Evolutionary conservation across 2,888 invertebrate genomes (phyloP).

Genomic region (Sepioteuthis lessoniana): DNA sequence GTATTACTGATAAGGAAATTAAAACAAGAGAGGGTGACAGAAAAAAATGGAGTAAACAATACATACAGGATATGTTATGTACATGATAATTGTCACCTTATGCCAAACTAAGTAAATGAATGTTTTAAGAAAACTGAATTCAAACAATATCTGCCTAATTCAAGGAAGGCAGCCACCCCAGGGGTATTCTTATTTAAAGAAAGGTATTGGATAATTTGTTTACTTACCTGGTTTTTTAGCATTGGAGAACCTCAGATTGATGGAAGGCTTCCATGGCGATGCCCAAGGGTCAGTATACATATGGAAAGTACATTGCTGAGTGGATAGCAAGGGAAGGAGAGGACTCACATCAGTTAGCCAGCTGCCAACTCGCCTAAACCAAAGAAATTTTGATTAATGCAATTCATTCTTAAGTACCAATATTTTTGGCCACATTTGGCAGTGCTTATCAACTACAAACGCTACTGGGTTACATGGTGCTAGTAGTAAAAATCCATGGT

Average conservation of each 20-base stretch:
- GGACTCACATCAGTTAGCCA: constrained; percentile 64
- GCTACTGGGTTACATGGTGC: neutral
- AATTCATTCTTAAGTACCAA: neutral
- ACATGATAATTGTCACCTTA: too few species aligned
- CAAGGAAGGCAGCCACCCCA: too few species aligned
- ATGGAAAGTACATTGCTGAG: constrained; percentile 59
- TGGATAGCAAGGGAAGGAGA: constrained; percentile 59
- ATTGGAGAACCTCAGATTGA: constrained; percentile 59
- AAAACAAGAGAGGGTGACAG: too few species aligned
- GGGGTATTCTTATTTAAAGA: neutral
- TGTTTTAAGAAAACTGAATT: too few species aligned
- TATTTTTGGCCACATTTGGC: neutral
- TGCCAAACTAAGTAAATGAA: too few species aligned
- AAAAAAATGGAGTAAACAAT: too few species aligned
- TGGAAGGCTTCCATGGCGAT: constrained; percentile 61
- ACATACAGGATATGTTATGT: too few species aligned
- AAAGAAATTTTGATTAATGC: neutral
- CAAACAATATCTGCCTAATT: too few species aligned
- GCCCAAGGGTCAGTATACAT: constrained; percentile 63
- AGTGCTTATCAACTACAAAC: neutral
- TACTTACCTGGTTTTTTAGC: constrained; percentile 52
- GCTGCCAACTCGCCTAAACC: constrained; percentile 61
- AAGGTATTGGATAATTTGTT: neutral
- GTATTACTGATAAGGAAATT: too few species aligned
- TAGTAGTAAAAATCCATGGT: too few species aligned